phyloP scores from a whole-genome alignment of 2,113 vertebrate genomes.

The Anoura caudifer region DNA sequence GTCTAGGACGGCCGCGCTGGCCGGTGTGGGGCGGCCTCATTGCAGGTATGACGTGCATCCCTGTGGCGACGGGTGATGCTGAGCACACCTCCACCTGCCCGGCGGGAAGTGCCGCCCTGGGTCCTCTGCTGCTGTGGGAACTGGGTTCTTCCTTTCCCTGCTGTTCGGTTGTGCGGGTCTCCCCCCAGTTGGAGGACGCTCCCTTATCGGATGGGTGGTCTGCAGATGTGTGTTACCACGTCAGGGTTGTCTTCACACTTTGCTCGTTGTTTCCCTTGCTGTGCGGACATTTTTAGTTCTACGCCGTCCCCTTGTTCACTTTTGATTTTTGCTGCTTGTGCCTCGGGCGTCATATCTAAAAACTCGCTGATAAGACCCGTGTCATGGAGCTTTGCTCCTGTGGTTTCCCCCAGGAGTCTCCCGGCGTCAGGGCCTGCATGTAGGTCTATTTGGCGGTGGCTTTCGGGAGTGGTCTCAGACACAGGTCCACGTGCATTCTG shows the following conservation, averaged over 20 bases:
- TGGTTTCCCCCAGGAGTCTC: background rate
- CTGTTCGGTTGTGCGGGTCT: background rate
- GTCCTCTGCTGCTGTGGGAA: background rate
- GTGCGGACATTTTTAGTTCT: background rate
- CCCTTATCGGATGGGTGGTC: background rate
- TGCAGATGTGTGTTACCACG: background rate
- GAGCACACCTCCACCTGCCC: too few relatives aligned
- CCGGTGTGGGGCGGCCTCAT: too few relatives aligned
- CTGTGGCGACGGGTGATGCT: background rate
- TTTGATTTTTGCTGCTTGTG: background rate
- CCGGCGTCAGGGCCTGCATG: background rate
- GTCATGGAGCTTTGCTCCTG: background rate
- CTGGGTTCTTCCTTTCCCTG: background rate
- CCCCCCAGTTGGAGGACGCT: fast-evolving
- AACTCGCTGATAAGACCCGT: background rate
- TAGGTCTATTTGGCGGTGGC: background rate
- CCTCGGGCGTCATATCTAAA: background rate
- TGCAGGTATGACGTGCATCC: background rate
- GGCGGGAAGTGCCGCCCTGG: background rate
- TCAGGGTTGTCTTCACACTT: too few relatives aligned
- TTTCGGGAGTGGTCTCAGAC: too few relatives aligned
- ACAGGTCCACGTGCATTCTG: background rate
- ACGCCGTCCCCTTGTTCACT: background rate
- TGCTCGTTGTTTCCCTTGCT: too few relatives aligned
- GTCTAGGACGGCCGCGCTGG: fast-evolving